A percentile compares a stretch with the other conserved stretches of the same genome.
phyloP scores from a whole-genome alignment of 2,888 invertebrate genomes.

The Scaptomyza caliginosa region DNA sequence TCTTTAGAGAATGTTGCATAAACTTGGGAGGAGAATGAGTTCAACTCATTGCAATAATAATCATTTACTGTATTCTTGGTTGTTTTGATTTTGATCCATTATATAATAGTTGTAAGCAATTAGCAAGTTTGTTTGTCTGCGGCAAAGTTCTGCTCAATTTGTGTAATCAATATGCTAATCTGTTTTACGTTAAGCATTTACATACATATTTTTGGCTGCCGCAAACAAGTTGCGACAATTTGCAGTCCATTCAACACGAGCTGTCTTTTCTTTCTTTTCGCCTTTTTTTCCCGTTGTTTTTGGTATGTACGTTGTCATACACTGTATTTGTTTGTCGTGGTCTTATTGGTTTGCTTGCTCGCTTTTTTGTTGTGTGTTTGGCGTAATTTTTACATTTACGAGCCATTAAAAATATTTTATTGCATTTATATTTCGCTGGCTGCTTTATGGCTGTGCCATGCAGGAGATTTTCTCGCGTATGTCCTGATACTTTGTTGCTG shows the following conservation, averaged over 20 bases:
- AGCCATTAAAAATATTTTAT: conserved; percentile 74
- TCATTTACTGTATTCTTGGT: conserved; percentile 28
- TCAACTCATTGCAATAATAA: conserved; percentile 20
- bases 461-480: conserved; percentile 52
- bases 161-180: conserved; percentile 60
- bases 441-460: conserved; percentile 58
- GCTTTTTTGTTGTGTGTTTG: conserved; percentile 47
- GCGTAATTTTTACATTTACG: conserved; percentile 73
- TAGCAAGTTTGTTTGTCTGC: conserved; percentile 55
- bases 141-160: conserved; percentile 31
- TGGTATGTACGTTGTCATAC: not conserved
- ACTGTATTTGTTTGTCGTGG: not conserved
- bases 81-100: conserved; percentile 26
- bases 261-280: conserved; percentile 1
- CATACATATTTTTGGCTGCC: conserved; percentile 3
- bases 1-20: too few relatives aligned
- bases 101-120: conserved; percentile 53
- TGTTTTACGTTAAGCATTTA: conserved; percentile 29
- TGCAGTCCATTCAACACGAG: conserved; percentile 45
- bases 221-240: conserved; percentile 42
- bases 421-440: conserved; percentile 72
- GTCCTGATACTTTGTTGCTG: conserved; percentile 49
- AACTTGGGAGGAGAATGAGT: too few relatives aligned
- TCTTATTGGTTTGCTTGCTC: not conserved
- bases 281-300: conserved; percentile 10